Percentiles rank a stretch among this genome's conserved stretches.
Evolutionary conservation across 2,888 invertebrate species (phyloP).

Genomic region (Mythimna pallens): DNA sequence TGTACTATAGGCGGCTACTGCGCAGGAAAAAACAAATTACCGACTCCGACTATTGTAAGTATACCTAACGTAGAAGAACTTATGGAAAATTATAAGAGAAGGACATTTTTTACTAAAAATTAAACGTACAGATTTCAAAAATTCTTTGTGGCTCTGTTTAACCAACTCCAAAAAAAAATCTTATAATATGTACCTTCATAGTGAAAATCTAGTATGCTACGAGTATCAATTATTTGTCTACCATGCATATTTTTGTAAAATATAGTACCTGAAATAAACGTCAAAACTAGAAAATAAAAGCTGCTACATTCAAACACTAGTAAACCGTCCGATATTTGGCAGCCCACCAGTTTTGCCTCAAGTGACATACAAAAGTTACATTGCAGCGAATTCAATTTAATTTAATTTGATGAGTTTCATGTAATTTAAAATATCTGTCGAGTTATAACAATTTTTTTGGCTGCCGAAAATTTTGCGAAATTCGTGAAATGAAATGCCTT

Average conservation of each 20-base stretch:
- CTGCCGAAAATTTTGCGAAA: slow-evolving; percentile 15
- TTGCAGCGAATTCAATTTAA: slow-evolving; percentile 54
- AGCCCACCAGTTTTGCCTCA: slow-evolving; percentile 42
- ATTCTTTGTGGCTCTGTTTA: no score
- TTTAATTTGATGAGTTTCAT: slow-evolving; percentile 49
- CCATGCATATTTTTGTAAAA: not conserved
- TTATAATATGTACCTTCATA: not conserved
- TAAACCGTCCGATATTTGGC: slow-evolving; percentile 52
- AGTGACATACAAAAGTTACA: slow-evolving; percentile 54
- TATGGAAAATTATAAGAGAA: no score
- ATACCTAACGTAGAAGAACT: no score
- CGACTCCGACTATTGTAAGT: no score
- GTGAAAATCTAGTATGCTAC: not conserved
- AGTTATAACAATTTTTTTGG: slow-evolving; percentile 32
- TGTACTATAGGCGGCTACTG: no score
- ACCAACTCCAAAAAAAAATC: no score
- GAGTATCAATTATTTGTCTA: no score
- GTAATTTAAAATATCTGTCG: slow-evolving; percentile 44
- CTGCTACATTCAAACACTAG: slow-evolving; percentile 12
- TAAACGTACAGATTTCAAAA: no score
- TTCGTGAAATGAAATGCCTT: not conserved
- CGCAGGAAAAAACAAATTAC: no score
- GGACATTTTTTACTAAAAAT: no score
- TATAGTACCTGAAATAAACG: not conserved
- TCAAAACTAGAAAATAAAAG: slow-evolving; percentile 31